Base-by-base conservation (phyloP, 2,888 invertebrate genomes). In the Myopa tessellatipennis region DNA sequence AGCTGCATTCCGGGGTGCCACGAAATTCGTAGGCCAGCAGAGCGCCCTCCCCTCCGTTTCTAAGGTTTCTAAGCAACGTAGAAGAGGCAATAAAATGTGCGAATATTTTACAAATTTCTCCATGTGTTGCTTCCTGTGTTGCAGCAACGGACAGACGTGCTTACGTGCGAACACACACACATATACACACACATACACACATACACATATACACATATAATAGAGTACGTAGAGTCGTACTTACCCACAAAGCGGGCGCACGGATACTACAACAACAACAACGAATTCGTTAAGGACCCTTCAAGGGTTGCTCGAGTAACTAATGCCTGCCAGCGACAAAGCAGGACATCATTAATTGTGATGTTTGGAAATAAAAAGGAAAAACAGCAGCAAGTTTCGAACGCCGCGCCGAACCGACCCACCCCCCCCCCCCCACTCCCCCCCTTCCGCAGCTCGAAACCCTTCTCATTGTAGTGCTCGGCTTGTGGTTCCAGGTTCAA, bases 91-190 rank as follows among this genome's bases (percentile, higher is more conserved):
- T 63, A 76, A 74, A 72, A 70, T 78, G 61, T 73, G 52, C 74
- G 68, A 76, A 76, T 65, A 69, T 73, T 76, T 60, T 50, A 45
- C 63, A 67, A 65, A 36, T 69, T 61, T 72, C 63, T 76, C 71
- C 70, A 70, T 75, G 74, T 71, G 63, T 71, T 78, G 63, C 63
- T 67, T 26, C 61, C 40, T 40, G 60, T 67, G 52, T 74, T 71
- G 60, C 60, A 58, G 38, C 40, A 8, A 69, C 26, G 36, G 38
- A 10, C n/a, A 14, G n/a, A 38, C 38, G 45, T 52, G 52, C 45
- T 36, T 70, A 65, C 34, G 58, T n/a, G 58, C 40, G 50, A 55
- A 67, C 45, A 67, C 78, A 75, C 55, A 70, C 67, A 14, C 38
- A 55, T 10, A 18, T 52, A 55, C 18, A 52, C 34, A 70, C 18